Evolutionary conservation across 2,113 vertebrate species (phyloP).

Genomic region (Gymnorhina tibicen): DNA sequence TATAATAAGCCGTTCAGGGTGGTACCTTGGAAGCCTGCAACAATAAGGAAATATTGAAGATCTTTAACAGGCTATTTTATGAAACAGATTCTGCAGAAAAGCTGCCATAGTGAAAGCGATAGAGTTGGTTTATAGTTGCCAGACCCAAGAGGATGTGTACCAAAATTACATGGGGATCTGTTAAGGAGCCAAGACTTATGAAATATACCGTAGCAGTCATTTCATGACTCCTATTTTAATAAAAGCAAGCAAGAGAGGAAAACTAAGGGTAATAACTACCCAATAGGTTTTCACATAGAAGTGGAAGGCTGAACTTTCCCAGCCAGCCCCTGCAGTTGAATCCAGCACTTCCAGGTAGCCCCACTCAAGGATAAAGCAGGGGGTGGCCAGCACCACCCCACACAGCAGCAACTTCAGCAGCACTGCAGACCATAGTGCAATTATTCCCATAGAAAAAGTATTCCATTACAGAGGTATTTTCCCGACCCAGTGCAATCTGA

Average conservation of each 20-base stretch:
- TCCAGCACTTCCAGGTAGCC: background rate
- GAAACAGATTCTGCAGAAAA: conserved; percentile 14
- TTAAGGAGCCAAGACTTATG: background rate
- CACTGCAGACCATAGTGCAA: fast-evolving
- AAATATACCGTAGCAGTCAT: background rate
- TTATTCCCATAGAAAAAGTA: background rate
- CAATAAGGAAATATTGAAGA: conserved; percentile 37
- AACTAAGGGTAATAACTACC: background rate
- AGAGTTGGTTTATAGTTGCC: background rate
- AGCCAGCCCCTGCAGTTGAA: background rate
- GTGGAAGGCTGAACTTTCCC: background rate
- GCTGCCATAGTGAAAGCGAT: background rate
- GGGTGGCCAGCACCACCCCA: background rate
- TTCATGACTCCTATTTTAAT: background rate
- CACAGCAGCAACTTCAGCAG: background rate
- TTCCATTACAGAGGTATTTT: background rate
- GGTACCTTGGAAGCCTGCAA: conserved; percentile 12
- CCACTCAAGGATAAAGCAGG: background rate
- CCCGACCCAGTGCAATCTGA: background rate
- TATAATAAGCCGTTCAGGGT: background rate
- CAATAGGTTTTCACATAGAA: background rate
- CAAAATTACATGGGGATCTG: background rate
- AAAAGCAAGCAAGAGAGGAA: conserved; percentile 6
- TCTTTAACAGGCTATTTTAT: conserved; percentile 11
- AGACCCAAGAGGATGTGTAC: background rate